Percentiles rank a stretch among this genome's conserved stretches.
Conservation (phyloP, 1,140 invertebrate genomes). For the Triops cancriformis region DNA sequence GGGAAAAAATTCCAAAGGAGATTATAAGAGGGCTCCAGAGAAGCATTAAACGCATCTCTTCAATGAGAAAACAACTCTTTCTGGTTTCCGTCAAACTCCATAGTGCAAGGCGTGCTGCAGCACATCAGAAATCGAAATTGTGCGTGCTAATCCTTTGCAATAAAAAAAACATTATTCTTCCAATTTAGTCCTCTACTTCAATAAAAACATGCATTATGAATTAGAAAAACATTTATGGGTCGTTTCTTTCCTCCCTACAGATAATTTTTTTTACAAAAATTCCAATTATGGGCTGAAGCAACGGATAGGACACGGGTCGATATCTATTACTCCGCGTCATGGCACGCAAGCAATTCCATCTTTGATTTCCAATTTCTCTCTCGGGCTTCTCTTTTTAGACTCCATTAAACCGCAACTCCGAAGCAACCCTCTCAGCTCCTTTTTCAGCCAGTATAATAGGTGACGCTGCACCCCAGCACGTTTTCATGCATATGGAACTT, state of each 20-base stretch:
- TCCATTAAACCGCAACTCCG: background rate
- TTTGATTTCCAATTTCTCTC: slow-evolving; percentile 14
- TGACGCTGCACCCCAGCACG: background rate
- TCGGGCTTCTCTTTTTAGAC: background rate
- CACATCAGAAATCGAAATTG: background rate
- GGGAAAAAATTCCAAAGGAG: background rate
- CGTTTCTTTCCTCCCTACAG: background rate
- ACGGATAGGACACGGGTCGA: background rate
- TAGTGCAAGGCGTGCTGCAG: background rate
- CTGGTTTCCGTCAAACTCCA: background rate
- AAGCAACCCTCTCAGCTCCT: background rate
- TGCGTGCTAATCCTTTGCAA: background rate
- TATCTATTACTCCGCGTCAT: background rate
- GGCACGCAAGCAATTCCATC: slow-evolving; percentile 1
- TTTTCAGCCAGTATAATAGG: background rate
- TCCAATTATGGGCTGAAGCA: background rate
- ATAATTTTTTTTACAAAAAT: background rate
- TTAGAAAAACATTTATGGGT: background rate
- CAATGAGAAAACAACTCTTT: background rate
- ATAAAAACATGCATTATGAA: background rate
- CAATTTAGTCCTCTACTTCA: background rate
- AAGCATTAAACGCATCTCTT: background rate
- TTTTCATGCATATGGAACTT: slow-evolving; percentile 6
- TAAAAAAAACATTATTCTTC: background rate
- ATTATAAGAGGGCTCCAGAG: background rate